These are phyloP conservation scores for Zhengitettix transpicula DNA, from an alignment of 2,888 invertebrate genomes.

Conservation along the genomic window DNA sequence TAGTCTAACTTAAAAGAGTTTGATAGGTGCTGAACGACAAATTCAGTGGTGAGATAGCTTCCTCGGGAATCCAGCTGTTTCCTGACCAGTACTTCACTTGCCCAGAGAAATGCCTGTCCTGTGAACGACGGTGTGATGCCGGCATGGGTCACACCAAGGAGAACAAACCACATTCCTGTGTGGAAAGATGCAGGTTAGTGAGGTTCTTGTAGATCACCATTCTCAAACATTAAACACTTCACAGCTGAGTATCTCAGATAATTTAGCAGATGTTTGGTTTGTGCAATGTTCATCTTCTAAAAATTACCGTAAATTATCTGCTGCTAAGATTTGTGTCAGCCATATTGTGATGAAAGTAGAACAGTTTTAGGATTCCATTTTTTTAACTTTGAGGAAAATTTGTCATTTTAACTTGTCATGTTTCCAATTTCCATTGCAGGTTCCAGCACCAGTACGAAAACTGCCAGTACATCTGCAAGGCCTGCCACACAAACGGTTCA, in stretches of 20 bases:
- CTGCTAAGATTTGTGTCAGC: no score
- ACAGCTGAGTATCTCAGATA: neutral
- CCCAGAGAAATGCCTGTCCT: constrained; percentile 50
- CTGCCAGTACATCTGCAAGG: constrained; percentile 44
- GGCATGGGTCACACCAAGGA: constrained; percentile 51
- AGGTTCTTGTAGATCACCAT: neutral
- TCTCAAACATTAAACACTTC: neutral
- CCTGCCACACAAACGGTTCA: constrained; percentile 41
- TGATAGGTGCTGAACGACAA: constrained; percentile 57
- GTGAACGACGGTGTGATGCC: constrained; percentile 41
- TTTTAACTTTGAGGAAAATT: no score
- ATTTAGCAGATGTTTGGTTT: no score
- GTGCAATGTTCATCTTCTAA: no score
- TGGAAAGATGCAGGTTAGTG: constrained; percentile 26
- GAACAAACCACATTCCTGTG: constrained; percentile 37
- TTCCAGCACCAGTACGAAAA: constrained; percentile 65
- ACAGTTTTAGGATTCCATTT: no score
- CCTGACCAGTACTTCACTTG: constrained; percentile 70
- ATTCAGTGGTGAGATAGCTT: constrained; percentile 48
- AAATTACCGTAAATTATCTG: no score
- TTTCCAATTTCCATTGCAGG: no score
- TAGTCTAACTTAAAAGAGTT: no score
- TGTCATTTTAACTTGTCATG: no score
- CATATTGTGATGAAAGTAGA: no score
- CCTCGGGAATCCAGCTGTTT: constrained; percentile 42